Base-by-base conservation (phyloP, 2,888 invertebrate species). In the Odiellus spinosus region DNA sequence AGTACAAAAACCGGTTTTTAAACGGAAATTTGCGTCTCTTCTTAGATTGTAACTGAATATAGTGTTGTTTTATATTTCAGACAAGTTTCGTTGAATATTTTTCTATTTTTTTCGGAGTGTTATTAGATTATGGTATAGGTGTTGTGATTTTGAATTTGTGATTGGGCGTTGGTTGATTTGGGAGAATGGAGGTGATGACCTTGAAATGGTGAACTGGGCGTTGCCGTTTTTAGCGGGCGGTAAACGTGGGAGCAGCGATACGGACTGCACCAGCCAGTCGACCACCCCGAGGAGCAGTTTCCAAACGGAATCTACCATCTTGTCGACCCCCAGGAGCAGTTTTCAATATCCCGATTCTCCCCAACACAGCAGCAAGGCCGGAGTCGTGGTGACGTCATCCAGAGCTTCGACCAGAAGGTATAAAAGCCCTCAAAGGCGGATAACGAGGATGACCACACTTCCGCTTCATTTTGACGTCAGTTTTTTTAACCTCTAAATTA, bases 351-450 rank as follows among this genome's bases (percentile, higher is more conserved):
- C 63, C 2, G 75, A 76, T 56, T 71, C 71, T 2, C 71, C 73
- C 1, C 71, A 70, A 55, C 71, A 73, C 58, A 70, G 72, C n/a
- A 73, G 74, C 54, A 82, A 82, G 65, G 85, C 83, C 2, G 88
- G 88, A 0, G 86, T 87, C 6, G 87, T 88, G 44, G 85, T 90
- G 47, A 88, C 88, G 2, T 87, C 87, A 2, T 86, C 82, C 59
- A 71, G 87, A 43, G 81, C 85, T 62, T 85, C 87, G 12, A 83
- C 86, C 60, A 69, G 90, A 64, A 80, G 88, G 83, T 86, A 64
- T 56, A n/a, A n/a, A n/a, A n/a, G 61, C 60, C 39, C 15, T 12
- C 12, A 10, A n/a, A n/a, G 34, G 11, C n/a, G 38, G 34, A 21
- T 38, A 14, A 4, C 14, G 36, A 14, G 18, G 12, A 8, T 11